Evolutionary conservation across 2,888 invertebrate species (phyloP).

Genomic region (Hemithea aestivaria): DNA sequence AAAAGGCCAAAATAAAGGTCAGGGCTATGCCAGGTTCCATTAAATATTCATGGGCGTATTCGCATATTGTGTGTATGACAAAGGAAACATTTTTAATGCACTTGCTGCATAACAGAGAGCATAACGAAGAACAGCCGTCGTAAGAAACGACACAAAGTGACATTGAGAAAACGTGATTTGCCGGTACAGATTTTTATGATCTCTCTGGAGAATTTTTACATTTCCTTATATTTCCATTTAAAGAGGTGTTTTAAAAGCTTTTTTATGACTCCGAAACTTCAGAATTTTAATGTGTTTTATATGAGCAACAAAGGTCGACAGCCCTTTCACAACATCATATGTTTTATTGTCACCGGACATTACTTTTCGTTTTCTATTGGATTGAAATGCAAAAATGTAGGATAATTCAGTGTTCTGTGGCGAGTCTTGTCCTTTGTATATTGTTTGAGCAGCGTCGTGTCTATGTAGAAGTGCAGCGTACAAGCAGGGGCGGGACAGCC

Average conservation of each 20-base stretch:
- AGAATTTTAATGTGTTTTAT: slow-evolving; percentile 19
- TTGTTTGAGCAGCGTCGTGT: slow-evolving; percentile 24
- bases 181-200: slow-evolving; percentile 35
- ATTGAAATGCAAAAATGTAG: neutral
- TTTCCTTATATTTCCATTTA: slow-evolving; percentile 28
- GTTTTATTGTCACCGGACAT: slow-evolving; percentile 3
- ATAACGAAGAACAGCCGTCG: slow-evolving; percentile 31
- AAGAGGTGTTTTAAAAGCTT: slow-evolving; percentile 28
- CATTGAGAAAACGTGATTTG: slow-evolving; percentile 47
- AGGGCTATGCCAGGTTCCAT: slow-evolving; percentile 50
- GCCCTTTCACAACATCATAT: slow-evolving; percentile 16
- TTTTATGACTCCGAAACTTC: slow-evolving; percentile 26
- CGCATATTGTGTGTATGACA: slow-evolving; percentile 52
- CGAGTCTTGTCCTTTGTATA: too few species aligned
- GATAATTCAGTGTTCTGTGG: too few species aligned
- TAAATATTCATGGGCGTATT: slow-evolving; percentile 68
- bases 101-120: slow-evolving; percentile 38
- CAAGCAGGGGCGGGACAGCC: slow-evolving; percentile 40
- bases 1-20: slow-evolving; percentile 70
- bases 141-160: slow-evolving; percentile 43
- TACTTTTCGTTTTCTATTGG: slow-evolving; percentile 4
- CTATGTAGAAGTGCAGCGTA: slow-evolving; percentile 19
- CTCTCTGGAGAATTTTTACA: slow-evolving; percentile 21
- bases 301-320: slow-evolving; percentile 19
- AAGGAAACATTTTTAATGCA: slow-evolving; percentile 51